Evolutionary conservation across 2,888 invertebrate genomes (phyloP).

Genomic region (Lasioglossum leucozonium): DNA sequence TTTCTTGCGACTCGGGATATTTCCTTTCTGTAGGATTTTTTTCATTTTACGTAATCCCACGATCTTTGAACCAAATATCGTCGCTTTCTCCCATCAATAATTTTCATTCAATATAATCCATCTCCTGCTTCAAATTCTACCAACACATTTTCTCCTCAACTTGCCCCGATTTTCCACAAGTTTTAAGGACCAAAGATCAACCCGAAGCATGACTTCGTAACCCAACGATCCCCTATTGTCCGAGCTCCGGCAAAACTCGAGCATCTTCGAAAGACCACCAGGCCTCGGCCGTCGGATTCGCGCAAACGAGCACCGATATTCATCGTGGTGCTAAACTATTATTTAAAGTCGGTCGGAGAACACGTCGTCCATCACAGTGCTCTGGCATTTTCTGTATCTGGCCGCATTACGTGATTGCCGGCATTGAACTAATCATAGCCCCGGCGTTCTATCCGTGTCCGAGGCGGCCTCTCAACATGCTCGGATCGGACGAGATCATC

Average conservation of each 20-base stretch:
- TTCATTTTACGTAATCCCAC: too few species aligned
- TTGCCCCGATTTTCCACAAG: neutral
- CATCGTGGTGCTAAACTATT: neutral
- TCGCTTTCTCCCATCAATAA: too few species aligned
- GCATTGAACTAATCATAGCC: slow-evolving; percentile 41
- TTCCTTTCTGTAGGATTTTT: too few species aligned
- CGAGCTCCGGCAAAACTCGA: neutral
- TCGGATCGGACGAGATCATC: slow-evolving; percentile 42
- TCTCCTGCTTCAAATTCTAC: too few species aligned
- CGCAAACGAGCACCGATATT: neutral
- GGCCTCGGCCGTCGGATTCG: neutral
- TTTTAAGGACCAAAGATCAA: too few species aligned
- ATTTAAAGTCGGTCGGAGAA: neutral
- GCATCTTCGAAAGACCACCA: neutral
- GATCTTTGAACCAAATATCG: too few species aligned
- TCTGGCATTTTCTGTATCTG: slow-evolving; percentile 27
- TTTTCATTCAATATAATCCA: too few species aligned
- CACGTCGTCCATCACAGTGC: slow-evolving; percentile 9
- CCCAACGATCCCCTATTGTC: neutral
- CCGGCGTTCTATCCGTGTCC: neutral
- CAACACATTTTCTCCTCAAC: too few species aligned
- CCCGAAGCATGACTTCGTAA: too few species aligned
- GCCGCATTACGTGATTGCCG: slow-evolving; percentile 25
- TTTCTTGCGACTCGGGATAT: too few species aligned
- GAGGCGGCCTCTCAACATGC: slow-evolving; percentile 9